Evolutionary conservation across 2,888 invertebrate species (phyloP), one percentile per base, ranked within the genome.

Genomic region (Meiosimyza decipiens): DNA sequence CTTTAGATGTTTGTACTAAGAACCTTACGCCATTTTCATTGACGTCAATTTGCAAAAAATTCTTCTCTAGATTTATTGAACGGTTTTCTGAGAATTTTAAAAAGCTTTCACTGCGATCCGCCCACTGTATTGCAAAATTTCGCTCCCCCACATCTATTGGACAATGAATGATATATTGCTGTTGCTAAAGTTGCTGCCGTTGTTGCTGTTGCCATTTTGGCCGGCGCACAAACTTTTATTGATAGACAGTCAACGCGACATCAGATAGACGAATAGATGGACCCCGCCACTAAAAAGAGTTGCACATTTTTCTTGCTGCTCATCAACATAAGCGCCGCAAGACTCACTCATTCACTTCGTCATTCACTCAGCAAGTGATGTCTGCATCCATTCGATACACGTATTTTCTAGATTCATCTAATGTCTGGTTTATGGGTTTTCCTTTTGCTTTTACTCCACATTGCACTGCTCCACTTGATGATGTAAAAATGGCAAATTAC

Each of bases 401-500:
- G 15, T 63, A 16, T 63, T 16, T 18, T 16, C 9, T 60, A 40
- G 28, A 33, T 60, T 12, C 18, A 13, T 11, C 22, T 60, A 12
- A 18, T 49, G 50, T 50, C 50, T 51, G 64, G 64, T 33, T 59
- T 60, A 57, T 40, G 57, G 22, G 68, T 47, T 72, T 66, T 62
- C 50, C 22, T 57, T 47, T 64, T 54, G 73, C 71, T 70, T 54
- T 77, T 55, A 66, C 60, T 50, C 15, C n/a, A 15, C 40, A 9
- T 33, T 16, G 54, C 63, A n/a, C 40, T 69, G 60, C 70, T 62
- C 62, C 49, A 54, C 16, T 52, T 72, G 72, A 72, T 72, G 72
- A 74, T 69, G 69, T 76, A 72, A 79, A 83, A 80, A 80, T 80
- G 82, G 82, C 83, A 80, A 82, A 83, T 83, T 82, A 82, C 83